These are phyloP conservation scores for Lepas anatifera DNA, from an alignment of 2,888 invertebrate genomes.

Conservation along the genomic window DNA sequence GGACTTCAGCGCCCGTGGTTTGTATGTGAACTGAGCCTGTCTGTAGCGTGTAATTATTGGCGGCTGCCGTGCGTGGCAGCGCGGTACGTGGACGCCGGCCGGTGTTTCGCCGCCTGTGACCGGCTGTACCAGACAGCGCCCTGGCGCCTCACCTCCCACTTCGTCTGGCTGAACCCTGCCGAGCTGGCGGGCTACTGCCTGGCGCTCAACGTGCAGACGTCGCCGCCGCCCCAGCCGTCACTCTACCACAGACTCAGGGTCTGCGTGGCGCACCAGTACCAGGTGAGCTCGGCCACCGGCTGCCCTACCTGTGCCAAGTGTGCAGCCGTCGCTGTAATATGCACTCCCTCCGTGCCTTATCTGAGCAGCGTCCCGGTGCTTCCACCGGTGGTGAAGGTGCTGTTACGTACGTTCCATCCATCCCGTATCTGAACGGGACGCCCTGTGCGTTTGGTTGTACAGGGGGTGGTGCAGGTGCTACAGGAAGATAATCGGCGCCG, in stretches of 20 bases:
- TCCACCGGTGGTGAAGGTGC: too few species aligned
- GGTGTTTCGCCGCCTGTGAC: background rate
- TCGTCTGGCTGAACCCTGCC: background rate
- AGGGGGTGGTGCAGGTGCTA: conserved; percentile 24
- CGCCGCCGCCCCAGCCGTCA: conserved; percentile 20
- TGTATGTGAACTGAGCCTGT: too few species aligned
- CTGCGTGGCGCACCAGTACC: conserved; percentile 17
- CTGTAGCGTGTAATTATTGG: too few species aligned
- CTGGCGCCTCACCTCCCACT: background rate
- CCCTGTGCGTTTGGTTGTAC: too few species aligned
- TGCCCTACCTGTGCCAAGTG: too few species aligned
- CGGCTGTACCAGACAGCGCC: background rate
- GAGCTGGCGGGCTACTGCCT: conserved; percentile 19
- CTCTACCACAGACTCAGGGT: conserved; percentile 22
- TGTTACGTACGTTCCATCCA: too few species aligned
- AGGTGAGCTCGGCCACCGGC: too few species aligned
- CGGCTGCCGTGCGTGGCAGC: background rate
- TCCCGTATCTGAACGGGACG: too few species aligned
- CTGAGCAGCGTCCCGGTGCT: too few species aligned
- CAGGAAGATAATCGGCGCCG: conserved; percentile 21
- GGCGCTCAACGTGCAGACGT: conserved; percentile 21
- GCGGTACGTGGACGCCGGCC: background rate
- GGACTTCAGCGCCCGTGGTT: too few species aligned
- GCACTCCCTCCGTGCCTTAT: too few species aligned
- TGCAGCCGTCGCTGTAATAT: too few species aligned